Evolutionary conservation across 2,888 invertebrate genomes (phyloP).

Genomic region (Scelioninae gen. 1): DNA sequence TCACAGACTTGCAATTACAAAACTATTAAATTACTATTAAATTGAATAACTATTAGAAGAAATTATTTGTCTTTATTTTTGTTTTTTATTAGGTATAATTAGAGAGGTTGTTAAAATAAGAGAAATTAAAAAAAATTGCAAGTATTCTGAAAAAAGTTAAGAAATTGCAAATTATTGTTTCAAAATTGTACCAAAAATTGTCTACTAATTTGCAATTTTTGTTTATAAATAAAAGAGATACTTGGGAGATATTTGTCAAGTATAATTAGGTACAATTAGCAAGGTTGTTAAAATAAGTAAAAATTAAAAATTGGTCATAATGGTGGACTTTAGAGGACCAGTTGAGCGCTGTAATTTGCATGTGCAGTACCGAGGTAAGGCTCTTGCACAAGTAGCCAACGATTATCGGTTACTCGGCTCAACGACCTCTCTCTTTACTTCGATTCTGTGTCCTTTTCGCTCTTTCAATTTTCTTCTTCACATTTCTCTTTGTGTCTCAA

Average conservation of each 20-base stretch:
- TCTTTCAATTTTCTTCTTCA: conserved; percentile 62
- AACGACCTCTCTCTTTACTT: conserved; percentile 68
- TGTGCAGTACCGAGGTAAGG: conserved; percentile 55
- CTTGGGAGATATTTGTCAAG: neutral
- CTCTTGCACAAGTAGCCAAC: conserved; percentile 58
- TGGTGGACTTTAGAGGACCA: conserved; percentile 53
- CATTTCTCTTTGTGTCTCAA: conserved; percentile 65
- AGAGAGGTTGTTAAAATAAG: too few species aligned
- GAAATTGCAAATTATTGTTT: too few species aligned
- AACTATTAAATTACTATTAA: too few species aligned
- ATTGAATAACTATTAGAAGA: too few species aligned
- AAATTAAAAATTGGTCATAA: conserved; percentile 22
- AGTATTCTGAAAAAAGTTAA: too few species aligned
- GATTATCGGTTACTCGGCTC: conserved; percentile 70
- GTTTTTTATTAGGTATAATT: too few species aligned
- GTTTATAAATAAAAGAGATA: neutral
- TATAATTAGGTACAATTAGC: neutral
- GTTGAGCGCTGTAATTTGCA: conserved; percentile 59
- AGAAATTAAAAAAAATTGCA: too few species aligned
- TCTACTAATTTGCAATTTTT: neutral
- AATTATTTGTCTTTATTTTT: too few species aligned
- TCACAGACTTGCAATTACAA: too few species aligned
- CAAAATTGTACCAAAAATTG: neutral
- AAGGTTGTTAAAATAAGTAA: conserved; percentile 1
- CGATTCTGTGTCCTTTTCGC: conserved; percentile 40